Conservation (phyloP, 2,888 invertebrate genomes). For the Parnassius smintheus region DNA sequence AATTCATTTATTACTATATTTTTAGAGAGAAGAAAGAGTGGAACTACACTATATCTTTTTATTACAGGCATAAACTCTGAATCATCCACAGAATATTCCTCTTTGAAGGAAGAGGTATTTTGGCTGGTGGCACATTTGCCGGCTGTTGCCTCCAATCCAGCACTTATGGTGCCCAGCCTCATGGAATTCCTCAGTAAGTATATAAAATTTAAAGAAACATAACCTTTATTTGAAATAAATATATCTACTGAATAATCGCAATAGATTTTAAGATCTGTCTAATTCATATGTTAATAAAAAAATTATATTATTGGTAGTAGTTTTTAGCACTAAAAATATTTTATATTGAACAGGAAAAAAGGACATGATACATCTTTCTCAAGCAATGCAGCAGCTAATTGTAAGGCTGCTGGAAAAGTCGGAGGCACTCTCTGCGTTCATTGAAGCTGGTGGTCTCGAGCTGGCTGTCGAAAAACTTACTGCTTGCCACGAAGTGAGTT, state of each 20-base stretch:
- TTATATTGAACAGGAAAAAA: slow-evolving; percentile 46
- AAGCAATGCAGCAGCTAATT: slow-evolving; percentile 92
- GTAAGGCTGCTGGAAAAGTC: slow-evolving; percentile 89
- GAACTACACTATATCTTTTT: slow-evolving; percentile 47
- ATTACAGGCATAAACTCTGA: slow-evolving; percentile 44
- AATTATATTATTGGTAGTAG: too few species aligned
- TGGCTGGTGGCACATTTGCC: slow-evolving; percentile 89
- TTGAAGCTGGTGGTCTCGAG: slow-evolving; percentile 87
- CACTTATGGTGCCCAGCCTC: slow-evolving; percentile 88
- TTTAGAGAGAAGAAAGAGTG: too few species aligned
- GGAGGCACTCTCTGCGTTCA: slow-evolving; percentile 87
- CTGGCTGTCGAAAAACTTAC: slow-evolving; percentile 90
- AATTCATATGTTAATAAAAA: too few species aligned
- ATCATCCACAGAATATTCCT: slow-evolving; percentile 82
- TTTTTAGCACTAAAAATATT: not conserved
- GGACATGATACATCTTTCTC: slow-evolving; percentile 83
- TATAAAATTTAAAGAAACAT: not conserved
- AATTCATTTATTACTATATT: too few species aligned
- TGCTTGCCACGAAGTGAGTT: slow-evolving; percentile 81
- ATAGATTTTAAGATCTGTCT: too few species aligned
- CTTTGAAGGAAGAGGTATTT: slow-evolving; percentile 93
- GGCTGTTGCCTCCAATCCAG: slow-evolving; percentile 87
- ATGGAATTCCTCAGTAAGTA: slow-evolving; percentile 84
- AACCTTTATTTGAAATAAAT: too few species aligned
- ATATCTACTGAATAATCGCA: too few species aligned